Evolutionary conservation across 2,797 vertebrate species (phyloP), one percentile per base, ranked within the genome.

Genomic region (Ataeniobius toweri): DNA sequence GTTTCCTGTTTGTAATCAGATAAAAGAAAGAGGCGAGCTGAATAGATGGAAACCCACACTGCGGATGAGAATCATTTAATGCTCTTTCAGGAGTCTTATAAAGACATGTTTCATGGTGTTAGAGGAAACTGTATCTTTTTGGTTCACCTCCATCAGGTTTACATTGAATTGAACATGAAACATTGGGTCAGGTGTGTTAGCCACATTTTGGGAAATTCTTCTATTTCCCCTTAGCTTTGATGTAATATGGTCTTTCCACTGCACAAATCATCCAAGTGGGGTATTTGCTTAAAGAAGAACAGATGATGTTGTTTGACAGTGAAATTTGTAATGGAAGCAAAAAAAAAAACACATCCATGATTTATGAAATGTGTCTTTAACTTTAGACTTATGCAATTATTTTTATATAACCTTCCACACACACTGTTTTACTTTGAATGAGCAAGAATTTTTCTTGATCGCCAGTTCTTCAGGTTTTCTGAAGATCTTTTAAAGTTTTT

Each of bases 1-100:
- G 74, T 83, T 88, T 89, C 85, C 83, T 87, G 81, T 85, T 81
- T 75, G 69, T 87, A 91, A 90, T 91, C 78, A 18, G 67, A 92
- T 92, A 55, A 89, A 81, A 55, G 76, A 74, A 68, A 75, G 86
- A 81, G 67, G 9, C 1, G 5, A 75, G 68, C 75, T 51, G 81
- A 58, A 74, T 56, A 68, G 76, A 86, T 75, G 74, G 78, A 83
- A 75, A 71, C 72, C 67, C 65, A 44, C 59, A 16, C 55, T 3
- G 75, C 55, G 78, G 39, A 69, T 78, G 50, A 78, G 76, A 77
- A 85, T 83, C 72, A 81, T 71, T 85, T 78, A 71, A 89, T 81
- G 84, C 77, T 78, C 87, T 46, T 86, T 82, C 74, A 78, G 44
- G 50, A 80, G 71, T n/a, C 85, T 70, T 6, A 24, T 83, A 71